Evolutionary conservation across 2,113 vertebrate species (phyloP).

Genomic region (Esox niger): DNA sequence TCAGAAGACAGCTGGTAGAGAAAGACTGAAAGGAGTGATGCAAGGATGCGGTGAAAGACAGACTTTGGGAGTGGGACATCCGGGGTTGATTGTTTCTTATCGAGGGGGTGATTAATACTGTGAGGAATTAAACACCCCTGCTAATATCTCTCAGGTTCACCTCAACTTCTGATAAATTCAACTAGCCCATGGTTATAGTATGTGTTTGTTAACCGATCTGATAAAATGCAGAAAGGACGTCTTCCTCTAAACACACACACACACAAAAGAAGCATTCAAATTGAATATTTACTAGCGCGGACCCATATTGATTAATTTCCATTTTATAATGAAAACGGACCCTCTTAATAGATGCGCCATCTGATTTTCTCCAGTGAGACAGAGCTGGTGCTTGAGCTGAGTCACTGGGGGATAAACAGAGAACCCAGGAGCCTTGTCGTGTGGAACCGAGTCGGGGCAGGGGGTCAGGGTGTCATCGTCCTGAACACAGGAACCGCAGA

Average conservation of each 20-base stretch:
- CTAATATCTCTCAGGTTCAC: neutral
- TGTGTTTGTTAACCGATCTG: too few relatives aligned
- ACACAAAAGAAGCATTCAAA: neutral
- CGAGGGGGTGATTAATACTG: neutral
- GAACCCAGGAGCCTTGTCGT: too few relatives aligned
- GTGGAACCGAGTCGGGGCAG: neutral
- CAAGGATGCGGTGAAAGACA: neutral
- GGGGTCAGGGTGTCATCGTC: neutral
- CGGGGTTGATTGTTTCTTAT: neutral
- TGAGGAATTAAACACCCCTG: neutral
- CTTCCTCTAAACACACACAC: neutral
- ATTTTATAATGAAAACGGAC: neutral
- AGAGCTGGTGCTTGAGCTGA: neutral
- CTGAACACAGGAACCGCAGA: neutral
- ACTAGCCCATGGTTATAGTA: too few relatives aligned
- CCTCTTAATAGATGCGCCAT: neutral
- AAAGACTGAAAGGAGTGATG: neutral
- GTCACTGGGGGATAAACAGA: too few relatives aligned
- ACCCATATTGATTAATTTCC: neutral
- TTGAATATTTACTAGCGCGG: neutral
- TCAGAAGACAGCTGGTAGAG: conserved; percentile 10
- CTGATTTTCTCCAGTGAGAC: neutral
- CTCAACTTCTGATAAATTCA: too few relatives aligned
- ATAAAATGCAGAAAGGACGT: too few relatives aligned
- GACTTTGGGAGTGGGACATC: neutral